Evolutionary conservation across 2,113 vertebrate species (phyloP).

Genomic region (Vireo altiloquus): DNA sequence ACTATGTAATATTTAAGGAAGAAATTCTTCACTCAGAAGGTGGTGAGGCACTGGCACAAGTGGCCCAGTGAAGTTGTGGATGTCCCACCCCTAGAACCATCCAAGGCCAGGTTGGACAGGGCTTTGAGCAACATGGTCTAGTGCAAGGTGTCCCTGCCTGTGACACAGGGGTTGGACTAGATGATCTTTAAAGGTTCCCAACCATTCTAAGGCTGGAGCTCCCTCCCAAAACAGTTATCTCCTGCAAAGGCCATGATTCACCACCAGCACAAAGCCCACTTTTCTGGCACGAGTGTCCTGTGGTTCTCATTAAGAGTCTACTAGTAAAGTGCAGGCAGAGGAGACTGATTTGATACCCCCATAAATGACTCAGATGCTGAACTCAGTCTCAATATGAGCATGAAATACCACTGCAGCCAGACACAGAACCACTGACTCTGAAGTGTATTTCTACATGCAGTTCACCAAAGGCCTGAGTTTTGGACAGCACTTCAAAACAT

Average conservation of each 20-base stretch:
- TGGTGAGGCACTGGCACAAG: neutral
- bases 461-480: neutral
- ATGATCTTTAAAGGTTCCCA: neutral
- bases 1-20: neutral
- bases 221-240: neutral
- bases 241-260: neutral
- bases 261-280: neutral
- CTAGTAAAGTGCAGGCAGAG: neutral
- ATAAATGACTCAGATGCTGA: neutral
- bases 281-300: neutral
- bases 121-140: neutral
- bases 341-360: neutral
- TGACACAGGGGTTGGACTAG: neutral
- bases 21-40: neutral
- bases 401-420: neutral
- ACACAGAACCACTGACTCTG: neutral
- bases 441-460: neutral
- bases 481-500: neutral
- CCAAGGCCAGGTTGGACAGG: neutral
- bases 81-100: neutral
- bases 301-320: neutral
- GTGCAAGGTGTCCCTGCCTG: neutral
- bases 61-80: accelerated
- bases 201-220: neutral
- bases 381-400: neutral